These are phyloP conservation scores for Oryzias javanicus DNA, from an alignment of 2,113 vertebrate species.

Conservation along the genomic window DNA sequence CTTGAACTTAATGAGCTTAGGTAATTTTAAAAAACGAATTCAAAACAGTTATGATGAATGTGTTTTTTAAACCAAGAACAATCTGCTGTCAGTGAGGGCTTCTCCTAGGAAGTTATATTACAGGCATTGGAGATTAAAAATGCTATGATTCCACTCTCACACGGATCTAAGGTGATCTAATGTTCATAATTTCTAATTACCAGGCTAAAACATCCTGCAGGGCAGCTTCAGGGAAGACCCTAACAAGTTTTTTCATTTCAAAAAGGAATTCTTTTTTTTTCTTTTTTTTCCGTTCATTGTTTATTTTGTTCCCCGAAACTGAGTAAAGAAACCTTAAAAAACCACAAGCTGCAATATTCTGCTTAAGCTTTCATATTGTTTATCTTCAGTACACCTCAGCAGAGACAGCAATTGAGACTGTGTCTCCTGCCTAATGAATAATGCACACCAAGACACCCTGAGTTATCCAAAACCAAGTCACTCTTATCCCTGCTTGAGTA, in stretches of 20 bases:
- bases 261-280: constrained; percentile 9
- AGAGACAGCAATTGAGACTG: constrained; percentile 59
- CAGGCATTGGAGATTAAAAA: constrained; percentile 6
- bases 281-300: constrained; percentile 23
- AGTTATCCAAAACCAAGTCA: constrained; percentile 80
- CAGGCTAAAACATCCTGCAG: background rate
- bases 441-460: constrained; percentile 79
- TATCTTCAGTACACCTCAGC: constrained; percentile 51
- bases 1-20: constrained; percentile 23
- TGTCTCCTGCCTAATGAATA: constrained; percentile 81
- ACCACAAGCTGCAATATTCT: constrained; percentile 60
- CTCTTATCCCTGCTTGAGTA: constrained; percentile 80
- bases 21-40: constrained; percentile 34
- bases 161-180: background rate
- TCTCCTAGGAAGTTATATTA: background rate
- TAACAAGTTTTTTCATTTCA: constrained; percentile 24
- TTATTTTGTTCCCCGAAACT: constrained; percentile 28
- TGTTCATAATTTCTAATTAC: background rate
- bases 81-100: constrained; percentile 2
- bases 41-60: constrained; percentile 28
- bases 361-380: constrained; percentile 64
- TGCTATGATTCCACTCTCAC: background rate
- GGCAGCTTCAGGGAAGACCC: background rate
- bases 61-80: background rate
- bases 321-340: constrained; percentile 60